Conservation (phyloP, 2,888 invertebrate genomes). For the Cepaea hortensis region DNA sequence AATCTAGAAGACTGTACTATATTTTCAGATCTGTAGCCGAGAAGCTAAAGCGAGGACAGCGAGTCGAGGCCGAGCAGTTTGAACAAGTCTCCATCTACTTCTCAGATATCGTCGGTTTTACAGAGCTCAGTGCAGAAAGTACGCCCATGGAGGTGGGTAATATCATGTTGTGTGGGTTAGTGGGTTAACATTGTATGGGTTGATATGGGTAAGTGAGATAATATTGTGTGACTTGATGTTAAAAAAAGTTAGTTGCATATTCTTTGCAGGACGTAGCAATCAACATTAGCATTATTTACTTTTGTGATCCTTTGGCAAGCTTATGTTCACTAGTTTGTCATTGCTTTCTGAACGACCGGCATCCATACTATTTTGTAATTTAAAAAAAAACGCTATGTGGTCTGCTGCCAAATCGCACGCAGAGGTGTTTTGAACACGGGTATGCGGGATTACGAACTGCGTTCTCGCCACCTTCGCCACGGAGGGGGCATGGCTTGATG, state of each 20-base stretch:
- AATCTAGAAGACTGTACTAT: no score
- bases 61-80: constrained; percentile 92
- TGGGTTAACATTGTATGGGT: not conserved
- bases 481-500: not conserved
- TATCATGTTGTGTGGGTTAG: not conserved
- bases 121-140: constrained; percentile 68
- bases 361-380: no score
- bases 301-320: no score
- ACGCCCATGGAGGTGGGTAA: constrained; percentile 68
- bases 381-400: no score
- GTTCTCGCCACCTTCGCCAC: no score
- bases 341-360: no score
- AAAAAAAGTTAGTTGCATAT: not conserved
- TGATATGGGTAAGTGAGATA: not conserved
- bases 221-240: not conserved
- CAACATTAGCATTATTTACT: no score
- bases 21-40: constrained; percentile 82
- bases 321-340: no score
- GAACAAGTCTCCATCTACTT: constrained; percentile 95
- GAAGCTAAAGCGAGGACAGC: constrained; percentile 89
- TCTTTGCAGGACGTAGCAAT: no score
- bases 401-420: no score
- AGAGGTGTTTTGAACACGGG: no score
- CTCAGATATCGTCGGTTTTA: constrained; percentile 83
- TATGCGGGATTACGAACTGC: no score